Conservation (phyloP, 2,797 vertebrate species). For the Xyrichtys novacula region DNA sequence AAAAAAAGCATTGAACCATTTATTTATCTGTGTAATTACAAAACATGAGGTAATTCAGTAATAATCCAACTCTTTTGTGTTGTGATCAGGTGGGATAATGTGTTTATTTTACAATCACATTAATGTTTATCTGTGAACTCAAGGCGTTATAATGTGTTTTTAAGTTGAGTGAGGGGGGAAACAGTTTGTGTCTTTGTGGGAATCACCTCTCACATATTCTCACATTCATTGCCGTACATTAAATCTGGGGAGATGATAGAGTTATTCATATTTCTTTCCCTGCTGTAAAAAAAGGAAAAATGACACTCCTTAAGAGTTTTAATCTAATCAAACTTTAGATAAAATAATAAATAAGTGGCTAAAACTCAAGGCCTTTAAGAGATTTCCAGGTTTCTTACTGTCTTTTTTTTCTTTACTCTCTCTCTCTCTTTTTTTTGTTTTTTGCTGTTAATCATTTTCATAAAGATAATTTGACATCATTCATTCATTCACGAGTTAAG, state of each 20-base stretch:
- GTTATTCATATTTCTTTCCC: constrained; percentile 9
- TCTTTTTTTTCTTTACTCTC: too few relatives aligned
- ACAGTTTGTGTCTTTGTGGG: constrained; percentile 1
- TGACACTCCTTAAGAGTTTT: not conserved
- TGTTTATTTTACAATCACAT: constrained; percentile 29
- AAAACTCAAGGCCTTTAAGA: constrained; percentile 48
- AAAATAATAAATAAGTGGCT: constrained; percentile 45
- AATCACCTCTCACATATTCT: constrained; percentile 6
- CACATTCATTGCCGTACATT: not conserved
- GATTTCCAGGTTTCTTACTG: not conserved
- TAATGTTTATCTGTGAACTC: constrained; percentile 5
- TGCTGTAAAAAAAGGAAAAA: constrained; percentile 24
- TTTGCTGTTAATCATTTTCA: constrained; percentile 23
- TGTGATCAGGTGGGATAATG: constrained; percentile 19
- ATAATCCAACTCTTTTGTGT: constrained; percentile 10
- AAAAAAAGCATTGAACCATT: constrained; percentile 23
- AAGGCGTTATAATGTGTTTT: not conserved
- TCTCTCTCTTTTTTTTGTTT: too few relatives aligned
- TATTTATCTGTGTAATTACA: constrained; percentile 26
- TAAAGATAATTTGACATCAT: constrained; percentile 32
- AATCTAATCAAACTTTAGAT: constrained; percentile 14
- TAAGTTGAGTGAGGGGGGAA: not conserved
- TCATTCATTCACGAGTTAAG: constrained; percentile 26
- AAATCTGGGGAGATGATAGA: not conserved
- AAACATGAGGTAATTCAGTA: constrained; percentile 48